phyloP scores from a whole-genome alignment of 2,113 vertebrate genomes.

The Sphyrna mokarran region DNA sequence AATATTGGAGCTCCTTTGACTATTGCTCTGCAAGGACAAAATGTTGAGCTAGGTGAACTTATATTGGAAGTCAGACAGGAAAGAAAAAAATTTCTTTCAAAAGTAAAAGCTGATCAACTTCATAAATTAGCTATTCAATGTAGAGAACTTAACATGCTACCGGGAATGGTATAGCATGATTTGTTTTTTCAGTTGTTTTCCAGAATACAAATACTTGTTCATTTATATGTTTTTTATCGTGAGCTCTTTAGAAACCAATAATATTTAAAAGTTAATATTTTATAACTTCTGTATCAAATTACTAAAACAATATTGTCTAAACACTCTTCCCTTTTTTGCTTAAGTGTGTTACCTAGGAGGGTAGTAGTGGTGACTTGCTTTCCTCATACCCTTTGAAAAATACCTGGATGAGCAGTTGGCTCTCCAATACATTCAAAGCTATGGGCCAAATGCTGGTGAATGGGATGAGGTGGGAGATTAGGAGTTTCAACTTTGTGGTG shows the following conservation, averaged over 20 bases:
- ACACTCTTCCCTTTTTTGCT: background rate
- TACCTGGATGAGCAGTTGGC: too few species aligned
- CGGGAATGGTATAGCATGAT: background rate
- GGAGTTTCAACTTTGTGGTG: too few species aligned
- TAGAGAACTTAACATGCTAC: background rate
- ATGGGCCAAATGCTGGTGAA: too few species aligned
- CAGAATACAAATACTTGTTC: background rate
- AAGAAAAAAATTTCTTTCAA: background rate
- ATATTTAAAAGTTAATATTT: background rate
- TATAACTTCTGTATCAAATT: background rate
- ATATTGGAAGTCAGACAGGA: background rate
- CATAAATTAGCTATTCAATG: background rate
- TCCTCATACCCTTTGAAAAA: too few species aligned
- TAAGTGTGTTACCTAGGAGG: too few species aligned
- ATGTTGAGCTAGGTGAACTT: background rate
- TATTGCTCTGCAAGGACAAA: background rate
- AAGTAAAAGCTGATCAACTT: background rate
- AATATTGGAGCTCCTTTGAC: background rate
- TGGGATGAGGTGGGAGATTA: too few species aligned
- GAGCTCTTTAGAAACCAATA: background rate
- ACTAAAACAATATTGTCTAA: background rate
- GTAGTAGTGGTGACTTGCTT: too few species aligned
- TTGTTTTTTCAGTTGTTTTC: background rate
- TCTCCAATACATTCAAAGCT: too few species aligned
- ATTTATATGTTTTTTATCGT: background rate